Evolutionary conservation across 2,113 vertebrate genomes (phyloP).

Genomic region (Tragelaphus buxtoni): DNA sequence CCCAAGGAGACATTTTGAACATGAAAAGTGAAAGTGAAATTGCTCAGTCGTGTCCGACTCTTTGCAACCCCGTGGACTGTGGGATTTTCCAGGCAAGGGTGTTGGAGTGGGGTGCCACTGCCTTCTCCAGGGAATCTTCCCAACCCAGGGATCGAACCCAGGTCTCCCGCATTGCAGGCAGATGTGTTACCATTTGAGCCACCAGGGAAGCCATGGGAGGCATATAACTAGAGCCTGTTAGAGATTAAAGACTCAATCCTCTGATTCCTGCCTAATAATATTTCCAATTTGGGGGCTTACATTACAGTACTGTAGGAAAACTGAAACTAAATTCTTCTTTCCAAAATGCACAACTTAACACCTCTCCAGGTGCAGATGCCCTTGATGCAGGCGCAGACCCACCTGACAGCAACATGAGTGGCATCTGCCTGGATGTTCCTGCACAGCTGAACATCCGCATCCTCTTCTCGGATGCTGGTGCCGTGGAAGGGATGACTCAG

Average conservation of each 20-base stretch:
- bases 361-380: slow-evolving; percentile 46
- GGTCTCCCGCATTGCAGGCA: background rate
- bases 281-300: background rate
- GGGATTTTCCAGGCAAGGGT: background rate
- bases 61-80: background rate
- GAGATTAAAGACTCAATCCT: background rate
- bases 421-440: slow-evolving; percentile 85
- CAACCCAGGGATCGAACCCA: background rate
- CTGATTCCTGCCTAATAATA: background rate
- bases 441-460: slow-evolving; percentile 85
- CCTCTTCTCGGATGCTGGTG: slow-evolving; percentile 77
- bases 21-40: background rate
- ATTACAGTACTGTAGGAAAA: background rate
- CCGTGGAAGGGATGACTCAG: slow-evolving; percentile 82
- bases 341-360: background rate
- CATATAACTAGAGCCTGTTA: background rate
- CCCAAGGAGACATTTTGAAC: background rate
- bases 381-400: background rate
- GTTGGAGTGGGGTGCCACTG: background rate
- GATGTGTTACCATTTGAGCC: background rate
- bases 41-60: accelerated
- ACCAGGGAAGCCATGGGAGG: background rate
- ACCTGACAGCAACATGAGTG: background rate
- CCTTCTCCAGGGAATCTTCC: background rate
- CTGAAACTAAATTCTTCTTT: background rate